A percentile compares a stretch with the other conserved stretches of the same genome.
These are phyloP conservation scores for Hoplias malabaricus DNA, from an alignment of 2,113 vertebrate genomes.

Conservation along the genomic window DNA sequence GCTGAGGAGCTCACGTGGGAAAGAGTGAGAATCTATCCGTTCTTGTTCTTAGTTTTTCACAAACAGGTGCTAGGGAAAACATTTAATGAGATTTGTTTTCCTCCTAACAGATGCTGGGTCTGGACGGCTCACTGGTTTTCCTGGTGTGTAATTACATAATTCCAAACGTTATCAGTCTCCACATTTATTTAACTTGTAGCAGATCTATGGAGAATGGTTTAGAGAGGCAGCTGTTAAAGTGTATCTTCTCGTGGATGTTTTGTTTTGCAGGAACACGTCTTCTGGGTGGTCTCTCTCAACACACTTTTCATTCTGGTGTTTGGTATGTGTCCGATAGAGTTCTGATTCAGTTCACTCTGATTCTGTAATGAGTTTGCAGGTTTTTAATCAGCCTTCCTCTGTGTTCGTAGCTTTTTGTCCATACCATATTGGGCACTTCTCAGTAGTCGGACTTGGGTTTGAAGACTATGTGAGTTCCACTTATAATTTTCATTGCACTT, in stretches of 20 bases:
- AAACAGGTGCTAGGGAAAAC: neutral
- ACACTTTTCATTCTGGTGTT: constrained; percentile 96
- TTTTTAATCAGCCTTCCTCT: neutral
- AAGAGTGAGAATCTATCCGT: constrained; percentile 74
- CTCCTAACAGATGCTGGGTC: constrained; percentile 88
- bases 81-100: neutral
- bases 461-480: constrained; percentile 88
- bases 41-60: neutral
- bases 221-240: neutral
- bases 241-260: constrained; percentile 3
- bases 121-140: constrained; percentile 95
- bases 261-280: constrained; percentile 88
- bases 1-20: constrained; percentile 97
- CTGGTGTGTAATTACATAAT: constrained; percentile 71
- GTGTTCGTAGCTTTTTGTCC: constrained; percentile 88
- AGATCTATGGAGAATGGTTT: neutral
- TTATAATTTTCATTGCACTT: too few relatives aligned
- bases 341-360: neutral
- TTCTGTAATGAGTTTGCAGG: neutral
- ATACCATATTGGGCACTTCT: constrained; percentile 96
- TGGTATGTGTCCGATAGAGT: constrained; percentile 75
- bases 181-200: neutral
- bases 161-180: neutral
- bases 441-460: constrained; percentile 92
- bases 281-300: constrained; percentile 97